Base-by-base conservation (phyloP, 1,140 invertebrate genomes). In the Mya arenaria region DNA sequence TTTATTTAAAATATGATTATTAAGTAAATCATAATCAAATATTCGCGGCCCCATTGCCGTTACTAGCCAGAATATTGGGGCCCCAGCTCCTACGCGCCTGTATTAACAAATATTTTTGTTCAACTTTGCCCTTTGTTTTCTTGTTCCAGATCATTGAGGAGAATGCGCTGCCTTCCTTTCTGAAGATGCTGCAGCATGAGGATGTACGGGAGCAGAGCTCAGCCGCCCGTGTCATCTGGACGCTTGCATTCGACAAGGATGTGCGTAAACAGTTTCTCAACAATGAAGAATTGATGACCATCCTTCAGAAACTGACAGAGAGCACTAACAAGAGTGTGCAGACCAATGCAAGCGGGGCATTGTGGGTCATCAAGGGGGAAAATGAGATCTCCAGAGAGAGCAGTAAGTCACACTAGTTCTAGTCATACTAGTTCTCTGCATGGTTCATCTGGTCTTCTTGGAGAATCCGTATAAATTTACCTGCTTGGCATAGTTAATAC, bases 331-430 rank as follows among this genome's bases (percentile, higher is more conserved):
- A 83, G 62, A 55, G 80, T 4, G 85, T 91, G 8, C 79, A 84
- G 39, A 86, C 86, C 79, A 89, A 88, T 71, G 77, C 81, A n/a
- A 85, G 78, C 30, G 90, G 90, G 36, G 88, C 87, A 10, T 80
- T 90, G 36, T 91, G 89, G 88, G 75, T 91, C 0, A 69, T 91
- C 15, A 89, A 85, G 48, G 90, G 89, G 84, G 89, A 89, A 52
- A 89, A 88, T 69, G 86, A 90, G 78, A 85, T 87, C 34, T 77
- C 84, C 41, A 87, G 82, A 65, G 75, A 85, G 77, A 69, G 55
- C 23, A 82, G 87, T 87, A 80, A 79, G 86, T 17, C 1, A n/a
- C n/a, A n/a, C n/a, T n/a, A n/a, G n/a, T n/a, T n/a, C n/a, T n/a
- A n/a, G n/a, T n/a, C n/a, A n/a, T n/a, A n/a, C n/a, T n/a, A n/a